Conservation (phyloP, 35 echinoderm and acorn worm species). For the Amphiura filiformis region DNA sequence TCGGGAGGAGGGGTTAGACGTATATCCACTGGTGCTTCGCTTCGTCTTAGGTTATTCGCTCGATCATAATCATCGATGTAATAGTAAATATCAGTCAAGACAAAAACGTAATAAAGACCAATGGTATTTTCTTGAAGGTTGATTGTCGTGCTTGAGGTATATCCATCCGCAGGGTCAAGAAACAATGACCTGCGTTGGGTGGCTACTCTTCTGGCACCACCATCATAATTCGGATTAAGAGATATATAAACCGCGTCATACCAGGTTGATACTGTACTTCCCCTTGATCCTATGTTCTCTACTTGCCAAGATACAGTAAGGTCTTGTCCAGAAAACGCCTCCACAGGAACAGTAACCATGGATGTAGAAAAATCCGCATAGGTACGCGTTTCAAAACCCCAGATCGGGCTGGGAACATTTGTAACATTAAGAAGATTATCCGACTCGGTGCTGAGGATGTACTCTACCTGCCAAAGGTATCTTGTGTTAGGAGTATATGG, state of each 20-base stretch:
- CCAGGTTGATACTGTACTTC: conserved; percentile 17
- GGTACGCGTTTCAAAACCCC: conserved; percentile 31
- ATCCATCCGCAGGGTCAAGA: neutral
- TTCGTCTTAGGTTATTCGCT: conserved; percentile 14
- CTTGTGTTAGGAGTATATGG: neutral
- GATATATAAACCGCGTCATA: conserved; percentile 22
- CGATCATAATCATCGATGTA: neutral
- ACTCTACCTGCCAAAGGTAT: conserved; percentile 32
- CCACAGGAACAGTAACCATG: neutral
- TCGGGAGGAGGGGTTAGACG: conserved; percentile 25
- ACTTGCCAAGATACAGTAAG: conserved; percentile 18
- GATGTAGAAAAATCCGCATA: conserved; percentile 1
- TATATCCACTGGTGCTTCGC: conserved; percentile 7
- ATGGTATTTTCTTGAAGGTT: neutral
- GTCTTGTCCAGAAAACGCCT: conserved; percentile 20
- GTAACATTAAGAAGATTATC: neutral
- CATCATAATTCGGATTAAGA: neutral
- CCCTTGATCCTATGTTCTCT: conserved; percentile 13
- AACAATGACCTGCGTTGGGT: neutral
- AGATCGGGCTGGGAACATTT: conserved; percentile 17
- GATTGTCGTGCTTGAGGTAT: neutral
- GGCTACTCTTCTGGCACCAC: neutral
- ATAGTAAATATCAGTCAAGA: conserved; percentile 1
- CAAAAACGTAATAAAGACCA: neutral
- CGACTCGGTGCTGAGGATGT: neutral